Evolutionary conservation across 2,888 invertebrate species (phyloP).

Genomic region (Tenthredo mesomela): DNA sequence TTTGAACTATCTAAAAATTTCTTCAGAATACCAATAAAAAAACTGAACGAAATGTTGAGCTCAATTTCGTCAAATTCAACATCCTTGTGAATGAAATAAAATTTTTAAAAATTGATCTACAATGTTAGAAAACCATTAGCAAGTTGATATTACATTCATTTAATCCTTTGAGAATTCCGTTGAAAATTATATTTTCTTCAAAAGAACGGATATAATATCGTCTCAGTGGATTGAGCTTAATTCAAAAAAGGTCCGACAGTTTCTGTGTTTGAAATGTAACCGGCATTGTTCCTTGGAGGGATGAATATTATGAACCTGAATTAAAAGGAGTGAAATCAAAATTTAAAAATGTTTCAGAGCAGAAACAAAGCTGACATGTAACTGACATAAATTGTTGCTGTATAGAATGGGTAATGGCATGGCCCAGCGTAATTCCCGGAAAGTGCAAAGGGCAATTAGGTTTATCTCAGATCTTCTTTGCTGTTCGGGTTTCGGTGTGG

Average conservation of each 20-base stretch:
- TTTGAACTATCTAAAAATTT: neutral
- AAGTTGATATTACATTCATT: neutral
- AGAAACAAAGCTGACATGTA: slow-evolving; percentile 27
- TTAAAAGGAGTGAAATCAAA: neutral
- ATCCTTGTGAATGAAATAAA: neutral
- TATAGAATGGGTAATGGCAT: neutral
- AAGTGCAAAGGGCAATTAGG: slow-evolving; percentile 43
- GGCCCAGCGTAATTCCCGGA: neutral
- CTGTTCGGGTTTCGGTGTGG: neutral
- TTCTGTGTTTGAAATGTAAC: neutral
- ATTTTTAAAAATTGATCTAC: neutral
- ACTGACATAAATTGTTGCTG: neutral
- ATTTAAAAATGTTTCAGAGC: slow-evolving; percentile 9
- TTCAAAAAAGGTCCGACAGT: neutral
- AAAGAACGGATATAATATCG: neutral
- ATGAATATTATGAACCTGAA: neutral
- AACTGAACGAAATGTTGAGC: neutral
- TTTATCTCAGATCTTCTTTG: slow-evolving; percentile 19
- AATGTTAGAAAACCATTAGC: neutral
- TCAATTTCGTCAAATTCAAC: neutral
- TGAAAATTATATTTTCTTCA: neutral
- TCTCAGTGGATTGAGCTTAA: neutral
- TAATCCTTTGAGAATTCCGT: neutral
- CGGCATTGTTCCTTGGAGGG: neutral
- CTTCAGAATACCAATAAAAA: neutral